Percentiles rank a stretch among this genome's conserved stretches.
Conservation (phyloP, 2,113 vertebrate genomes). For the Aldabrachelys gigantea region DNA sequence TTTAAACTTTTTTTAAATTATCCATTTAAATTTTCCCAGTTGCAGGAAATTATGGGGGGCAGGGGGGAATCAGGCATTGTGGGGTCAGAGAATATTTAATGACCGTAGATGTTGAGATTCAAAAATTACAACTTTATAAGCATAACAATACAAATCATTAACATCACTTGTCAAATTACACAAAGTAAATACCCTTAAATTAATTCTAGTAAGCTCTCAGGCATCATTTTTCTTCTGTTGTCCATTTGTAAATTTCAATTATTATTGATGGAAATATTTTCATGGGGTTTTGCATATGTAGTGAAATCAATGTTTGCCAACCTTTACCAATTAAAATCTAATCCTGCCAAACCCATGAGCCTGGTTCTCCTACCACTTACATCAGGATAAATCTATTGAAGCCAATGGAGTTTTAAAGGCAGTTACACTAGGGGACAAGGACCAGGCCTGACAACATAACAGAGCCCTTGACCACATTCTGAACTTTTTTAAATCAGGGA, state of each 20-base stretch:
- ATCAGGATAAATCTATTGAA: rapidly evolving
- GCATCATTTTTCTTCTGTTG: neutral
- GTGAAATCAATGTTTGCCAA: neutral
- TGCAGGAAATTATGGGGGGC: neutral
- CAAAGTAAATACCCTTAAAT: neutral
- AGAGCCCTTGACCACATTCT: neutral
- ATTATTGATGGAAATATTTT: neutral
- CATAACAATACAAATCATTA: neutral
- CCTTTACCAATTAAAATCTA: neutral
- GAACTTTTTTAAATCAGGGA: neutral
- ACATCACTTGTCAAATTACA: neutral
- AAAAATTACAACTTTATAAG: neutral
- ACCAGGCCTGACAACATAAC: rapidly evolving
- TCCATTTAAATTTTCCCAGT: neutral
- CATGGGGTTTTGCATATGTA: neutral
- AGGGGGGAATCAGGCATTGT: neutral
- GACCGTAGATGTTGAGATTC: neutral
- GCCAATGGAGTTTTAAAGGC: neutral
- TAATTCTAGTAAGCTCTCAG: neutral
- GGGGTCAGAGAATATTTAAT: neutral
- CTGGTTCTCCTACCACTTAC: rapidly evolving
- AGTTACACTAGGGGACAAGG: neutral
- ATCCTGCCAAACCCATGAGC: neutral
- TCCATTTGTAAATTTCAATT: neutral
- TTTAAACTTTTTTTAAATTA: neutral